Evolutionary conservation across 2,797 vertebrate genomes (phyloP).

Genomic region (Adrianichthys oophorus): DNA sequence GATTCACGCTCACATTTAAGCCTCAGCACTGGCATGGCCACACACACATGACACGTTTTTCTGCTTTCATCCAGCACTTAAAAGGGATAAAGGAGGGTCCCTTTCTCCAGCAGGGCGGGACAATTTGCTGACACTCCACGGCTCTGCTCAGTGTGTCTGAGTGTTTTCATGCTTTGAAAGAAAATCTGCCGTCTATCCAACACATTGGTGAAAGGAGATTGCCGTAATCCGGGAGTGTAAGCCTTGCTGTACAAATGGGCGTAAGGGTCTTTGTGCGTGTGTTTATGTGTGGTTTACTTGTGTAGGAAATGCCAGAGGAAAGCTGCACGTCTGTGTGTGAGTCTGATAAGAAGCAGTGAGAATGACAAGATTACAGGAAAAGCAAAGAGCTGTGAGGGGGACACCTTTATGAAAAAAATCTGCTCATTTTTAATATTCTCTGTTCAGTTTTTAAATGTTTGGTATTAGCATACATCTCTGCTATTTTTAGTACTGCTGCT

Average conservation of each 20-base stretch:
- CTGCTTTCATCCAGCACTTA: conserved; percentile 46
- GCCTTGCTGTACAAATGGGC: conserved; percentile 74
- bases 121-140: conserved; percentile 41
- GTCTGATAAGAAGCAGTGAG: conserved; percentile 64
- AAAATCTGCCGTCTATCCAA: conserved; percentile 63
- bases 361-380: conserved; percentile 30
- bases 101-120: conserved; percentile 49
- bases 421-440: conserved; percentile 3
- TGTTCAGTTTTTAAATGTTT: conserved; percentile 1
- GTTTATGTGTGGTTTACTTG: conserved; percentile 16
- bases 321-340: conserved; percentile 57
- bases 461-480: neutral
- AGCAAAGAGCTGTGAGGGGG: conserved; percentile 18
- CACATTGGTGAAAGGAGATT: conserved; percentile 76
- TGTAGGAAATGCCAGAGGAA: conserved; percentile 47
- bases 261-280: conserved; percentile 62
- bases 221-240: conserved; percentile 79
- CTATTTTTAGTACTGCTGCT: neutral
- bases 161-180: conserved; percentile 49
- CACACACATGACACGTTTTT: conserved; percentile 21
- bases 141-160: conserved; percentile 47
- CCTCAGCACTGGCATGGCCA: conserved; percentile 18
- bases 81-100: conserved; percentile 51
- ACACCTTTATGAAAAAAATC: conserved; percentile 25
- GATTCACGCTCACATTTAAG: conserved; percentile 5